phyloP scores from a whole-genome alignment of 2,113 vertebrate genomes.

The Camelus bactrianus region DNA sequence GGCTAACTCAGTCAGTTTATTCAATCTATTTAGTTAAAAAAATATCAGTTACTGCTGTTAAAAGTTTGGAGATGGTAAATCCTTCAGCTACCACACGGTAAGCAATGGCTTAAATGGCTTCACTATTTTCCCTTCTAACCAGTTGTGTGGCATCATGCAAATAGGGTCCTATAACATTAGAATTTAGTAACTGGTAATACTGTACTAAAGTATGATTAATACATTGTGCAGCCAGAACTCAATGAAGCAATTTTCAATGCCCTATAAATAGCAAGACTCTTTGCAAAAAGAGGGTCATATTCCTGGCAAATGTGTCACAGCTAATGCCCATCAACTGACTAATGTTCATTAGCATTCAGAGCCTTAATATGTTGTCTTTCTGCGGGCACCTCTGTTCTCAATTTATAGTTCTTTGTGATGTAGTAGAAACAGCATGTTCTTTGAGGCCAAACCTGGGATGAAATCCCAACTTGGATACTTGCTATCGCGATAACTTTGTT shows the following conservation, averaged over 20 bases:
- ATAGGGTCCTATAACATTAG: neutral
- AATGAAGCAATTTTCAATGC: constrained; percentile 61
- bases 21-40: neutral
- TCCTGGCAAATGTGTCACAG: constrained; percentile 54
- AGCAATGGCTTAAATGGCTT: constrained; percentile 11
- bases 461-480: neutral
- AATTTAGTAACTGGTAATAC: constrained; percentile 53
- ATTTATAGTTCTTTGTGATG: constrained; percentile 8
- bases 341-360: constrained; percentile 25
- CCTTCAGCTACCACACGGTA: neutral
- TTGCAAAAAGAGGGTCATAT: constrained; percentile 44
- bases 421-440: neutral
- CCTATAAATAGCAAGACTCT: constrained; percentile 63
- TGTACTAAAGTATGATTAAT: constrained; percentile 62
- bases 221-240: constrained; percentile 6
- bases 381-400: constrained; percentile 36
- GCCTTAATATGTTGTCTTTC: constrained; percentile 1
- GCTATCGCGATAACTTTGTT: neutral
- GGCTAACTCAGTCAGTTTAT: neutral
- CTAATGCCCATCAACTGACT: constrained; percentile 61
- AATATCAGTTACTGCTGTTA: neutral
- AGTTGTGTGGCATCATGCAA: neutral
- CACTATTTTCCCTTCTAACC: constrained; percentile 24
- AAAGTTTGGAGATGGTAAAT: constrained; percentile 9
- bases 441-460: neutral